phyloP scores from a whole-genome alignment of 2,113 vertebrate species.

The Macaca fascicularis region DNA sequence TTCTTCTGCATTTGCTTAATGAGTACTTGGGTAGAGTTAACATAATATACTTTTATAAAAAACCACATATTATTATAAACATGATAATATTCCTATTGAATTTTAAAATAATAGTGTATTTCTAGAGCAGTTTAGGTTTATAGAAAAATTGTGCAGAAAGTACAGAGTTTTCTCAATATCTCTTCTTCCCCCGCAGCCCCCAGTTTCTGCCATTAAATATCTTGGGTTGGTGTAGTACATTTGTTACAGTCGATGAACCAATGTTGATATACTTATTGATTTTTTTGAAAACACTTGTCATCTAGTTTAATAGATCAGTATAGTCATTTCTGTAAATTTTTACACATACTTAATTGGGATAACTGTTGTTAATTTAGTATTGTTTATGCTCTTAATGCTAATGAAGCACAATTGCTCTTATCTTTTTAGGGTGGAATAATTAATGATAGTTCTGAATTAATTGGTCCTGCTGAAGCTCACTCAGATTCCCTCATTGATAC shows the following conservation, averaged over 20 bases:
- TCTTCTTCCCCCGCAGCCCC: rapidly evolving
- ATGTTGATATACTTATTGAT: neutral
- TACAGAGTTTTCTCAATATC: neutral
- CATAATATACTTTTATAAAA: neutral
- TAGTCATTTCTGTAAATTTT: neutral
- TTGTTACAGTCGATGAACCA: neutral
- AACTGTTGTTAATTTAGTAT: neutral
- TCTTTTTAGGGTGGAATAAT: constrained; percentile 93
- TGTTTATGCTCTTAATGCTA: neutral
- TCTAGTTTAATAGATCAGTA: neutral
- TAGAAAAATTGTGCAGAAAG: neutral
- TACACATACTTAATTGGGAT: neutral
- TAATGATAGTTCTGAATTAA: constrained; percentile 96
- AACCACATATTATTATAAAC: neutral
- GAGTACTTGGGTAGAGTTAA: neutral
- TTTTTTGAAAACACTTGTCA: neutral
- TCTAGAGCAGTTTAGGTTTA: constrained; percentile 1
- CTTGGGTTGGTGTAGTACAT: neutral
- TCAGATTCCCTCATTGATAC: constrained; percentile 90
- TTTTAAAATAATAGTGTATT: neutral
- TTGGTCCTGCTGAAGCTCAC: constrained; percentile 93
- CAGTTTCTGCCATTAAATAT: neutral
- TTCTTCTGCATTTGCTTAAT: neutral
- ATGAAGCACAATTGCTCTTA: neutral
- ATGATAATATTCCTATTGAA: neutral